Percentiles rank a stretch among this genome's conserved stretches.
Evolutionary conservation across 2,113 vertebrate species (phyloP).

Genomic region (Burhinus bistriatus): DNA sequence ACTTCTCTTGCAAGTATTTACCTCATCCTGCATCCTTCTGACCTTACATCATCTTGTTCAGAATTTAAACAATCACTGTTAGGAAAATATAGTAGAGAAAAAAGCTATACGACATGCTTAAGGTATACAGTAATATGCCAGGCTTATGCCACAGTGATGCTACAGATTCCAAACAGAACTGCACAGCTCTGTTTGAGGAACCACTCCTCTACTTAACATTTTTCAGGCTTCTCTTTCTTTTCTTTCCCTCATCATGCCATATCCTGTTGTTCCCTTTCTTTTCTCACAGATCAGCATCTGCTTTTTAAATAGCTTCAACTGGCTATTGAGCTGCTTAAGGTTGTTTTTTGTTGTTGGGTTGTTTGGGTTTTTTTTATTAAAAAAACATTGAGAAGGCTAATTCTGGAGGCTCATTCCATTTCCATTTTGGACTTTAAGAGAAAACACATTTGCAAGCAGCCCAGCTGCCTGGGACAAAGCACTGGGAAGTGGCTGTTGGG

Average conservation of each 20-base stretch:
- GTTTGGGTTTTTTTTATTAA: background rate
- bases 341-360: slow-evolving; percentile 22
- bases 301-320: slow-evolving; percentile 1
- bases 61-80: background rate
- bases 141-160: background rate
- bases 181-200: background rate
- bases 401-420: slow-evolving; percentile 50
- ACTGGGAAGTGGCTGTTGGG: background rate
- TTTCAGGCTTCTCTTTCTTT: background rate
- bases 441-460: slow-evolving; percentile 32
- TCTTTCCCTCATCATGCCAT: background rate
- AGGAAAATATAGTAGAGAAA: background rate
- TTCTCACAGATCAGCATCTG: slow-evolving; percentile 37
- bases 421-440: slow-evolving; percentile 38
- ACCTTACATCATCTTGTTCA: background rate
- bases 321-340: background rate
- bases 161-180: background rate
- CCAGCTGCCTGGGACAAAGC: slow-evolving; percentile 24
- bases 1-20: background rate
- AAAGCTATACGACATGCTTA: background rate
- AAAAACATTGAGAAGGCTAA: slow-evolving; percentile 31
- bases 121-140: background rate
- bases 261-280: background rate
- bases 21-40: background rate
- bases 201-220: background rate